These are phyloP conservation scores for Drosophila kepulauana DNA, from an alignment of 1,140 invertebrate genomes.

Conservation along the genomic window DNA sequence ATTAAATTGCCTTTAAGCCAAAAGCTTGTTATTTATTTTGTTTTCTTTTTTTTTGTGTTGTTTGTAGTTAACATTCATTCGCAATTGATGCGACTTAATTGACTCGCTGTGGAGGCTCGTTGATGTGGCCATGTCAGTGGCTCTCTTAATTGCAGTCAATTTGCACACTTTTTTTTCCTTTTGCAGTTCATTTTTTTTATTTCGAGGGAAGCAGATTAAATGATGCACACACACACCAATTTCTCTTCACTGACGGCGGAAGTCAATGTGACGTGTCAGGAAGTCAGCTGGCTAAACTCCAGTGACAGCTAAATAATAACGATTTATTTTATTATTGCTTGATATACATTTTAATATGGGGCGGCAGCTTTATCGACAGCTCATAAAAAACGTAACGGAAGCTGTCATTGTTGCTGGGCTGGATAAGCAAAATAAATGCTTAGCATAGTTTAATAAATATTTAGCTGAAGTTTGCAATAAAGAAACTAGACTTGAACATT, in stretches of 20 bases:
- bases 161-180: conserved; percentile 18
- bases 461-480: background rate
- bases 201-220: conserved; percentile 37
- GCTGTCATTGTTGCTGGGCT: background rate
- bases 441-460: no score
- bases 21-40: conserved; percentile 6
- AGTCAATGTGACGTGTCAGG: conserved; percentile 10
- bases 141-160: conserved; percentile 66
- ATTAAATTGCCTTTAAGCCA: conserved; percentile 45
- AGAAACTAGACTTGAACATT: background rate
- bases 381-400: conserved; percentile 2
- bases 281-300: conserved; percentile 21
- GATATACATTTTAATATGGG: conserved; percentile 41
- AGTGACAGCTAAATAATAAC: conserved; percentile 24
- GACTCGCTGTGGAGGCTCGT: conserved; percentile 34
- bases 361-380: conserved; percentile 36
- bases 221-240: conserved; percentile 13
- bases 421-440: background rate
- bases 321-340: conserved; percentile 50
- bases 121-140: conserved; percentile 12
- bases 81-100: conserved; percentile 66
- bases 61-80: conserved; percentile 60
- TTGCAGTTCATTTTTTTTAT: conserved; percentile 53
- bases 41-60: background rate
- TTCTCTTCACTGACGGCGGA: conserved; percentile 40